Conservation (phyloP, 1,140 invertebrate genomes). For the Heliconius himera region DNA sequence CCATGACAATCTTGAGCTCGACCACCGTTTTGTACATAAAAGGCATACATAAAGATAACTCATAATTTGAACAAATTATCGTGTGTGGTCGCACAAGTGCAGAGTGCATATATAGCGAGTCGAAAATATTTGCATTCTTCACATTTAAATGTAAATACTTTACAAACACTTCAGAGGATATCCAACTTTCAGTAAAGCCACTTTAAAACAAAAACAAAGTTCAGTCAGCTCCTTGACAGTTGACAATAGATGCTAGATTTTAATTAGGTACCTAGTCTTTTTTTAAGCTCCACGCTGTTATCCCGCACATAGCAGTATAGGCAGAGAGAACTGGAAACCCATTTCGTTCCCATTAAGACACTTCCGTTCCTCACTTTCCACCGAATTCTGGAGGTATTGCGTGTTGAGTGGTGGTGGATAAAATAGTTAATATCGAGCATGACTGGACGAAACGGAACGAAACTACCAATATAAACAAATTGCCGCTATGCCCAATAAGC, state of each 20-base stretch:
- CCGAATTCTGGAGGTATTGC: not conserved
- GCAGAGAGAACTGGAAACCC: too few relatives aligned
- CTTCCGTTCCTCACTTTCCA: not conserved
- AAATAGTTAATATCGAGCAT: too few relatives aligned
- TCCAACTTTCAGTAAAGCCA: not conserved
- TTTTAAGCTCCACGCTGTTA: too few relatives aligned
- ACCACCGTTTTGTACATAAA: too few relatives aligned
- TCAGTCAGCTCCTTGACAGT: not conserved
- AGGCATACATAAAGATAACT: too few relatives aligned
- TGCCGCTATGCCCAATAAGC: too few relatives aligned
- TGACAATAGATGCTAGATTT: too few relatives aligned
- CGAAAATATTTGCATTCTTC: conserved; percentile 8
- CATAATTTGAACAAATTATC: not conserved
- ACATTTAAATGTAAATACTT: not conserved
- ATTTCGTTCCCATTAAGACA: not conserved
- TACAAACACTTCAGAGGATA: not conserved
- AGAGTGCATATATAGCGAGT: not conserved
- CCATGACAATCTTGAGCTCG: too few relatives aligned
- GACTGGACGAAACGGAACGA: too few relatives aligned
- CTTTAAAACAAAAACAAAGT: not conserved
- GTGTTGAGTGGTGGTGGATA: not conserved
- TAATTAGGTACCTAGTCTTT: too few relatives aligned
- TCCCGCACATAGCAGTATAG: too few relatives aligned
- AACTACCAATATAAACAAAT: too few relatives aligned
- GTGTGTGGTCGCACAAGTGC: not conserved